Conservation (phyloP, 2,888 invertebrate species). For the Notodonta ziczac region DNA sequence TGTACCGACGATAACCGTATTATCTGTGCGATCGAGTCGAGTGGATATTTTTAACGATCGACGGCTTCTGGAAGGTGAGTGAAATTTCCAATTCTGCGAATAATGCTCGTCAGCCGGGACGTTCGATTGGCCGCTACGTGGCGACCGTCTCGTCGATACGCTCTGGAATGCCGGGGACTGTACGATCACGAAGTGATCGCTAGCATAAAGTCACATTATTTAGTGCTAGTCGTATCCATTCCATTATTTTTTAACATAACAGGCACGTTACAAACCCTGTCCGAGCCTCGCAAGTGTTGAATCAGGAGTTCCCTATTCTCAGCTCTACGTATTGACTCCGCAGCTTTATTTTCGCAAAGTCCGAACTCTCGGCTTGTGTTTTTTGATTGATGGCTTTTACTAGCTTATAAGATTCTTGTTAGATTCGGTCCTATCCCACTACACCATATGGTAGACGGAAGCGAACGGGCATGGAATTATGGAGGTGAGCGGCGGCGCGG, state of each 20-base stretch:
- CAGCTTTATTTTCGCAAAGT: conserved; percentile 11
- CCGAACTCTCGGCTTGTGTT: conserved; percentile 1
- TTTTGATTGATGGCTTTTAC: conserved; percentile 5
- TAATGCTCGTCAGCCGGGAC: conserved; percentile 50
- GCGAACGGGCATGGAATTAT: conserved; percentile 76
- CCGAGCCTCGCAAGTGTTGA: conserved; percentile 18
- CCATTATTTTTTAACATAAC: conserved; percentile 13
- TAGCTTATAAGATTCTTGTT: conserved; percentile 62
- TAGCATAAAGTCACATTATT: conserved; percentile 30
- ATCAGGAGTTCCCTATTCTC: conserved; percentile 16
- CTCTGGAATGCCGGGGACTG: conserved; percentile 58
- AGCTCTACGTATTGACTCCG: not conserved
- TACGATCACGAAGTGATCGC: conserved; percentile 34
- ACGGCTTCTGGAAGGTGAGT: conserved; percentile 76
- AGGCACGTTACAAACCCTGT: conserved; percentile 27
- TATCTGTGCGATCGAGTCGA: conserved; percentile 79
- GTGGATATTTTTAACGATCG: conserved; percentile 80
- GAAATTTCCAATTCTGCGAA: conserved; percentile 57
- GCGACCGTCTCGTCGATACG: conserved; percentile 65
- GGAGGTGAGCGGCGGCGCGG: conserved; percentile 74
- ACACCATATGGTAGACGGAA: conserved; percentile 78
- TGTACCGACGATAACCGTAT: conserved; percentile 82
- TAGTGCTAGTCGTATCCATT: conserved; percentile 8
- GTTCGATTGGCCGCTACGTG: conserved; percentile 71
- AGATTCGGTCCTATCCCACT: conserved; percentile 72